Conservation (phyloP, 1,140 invertebrate genomes). For the Drosophila pseudoananassae region DNA sequence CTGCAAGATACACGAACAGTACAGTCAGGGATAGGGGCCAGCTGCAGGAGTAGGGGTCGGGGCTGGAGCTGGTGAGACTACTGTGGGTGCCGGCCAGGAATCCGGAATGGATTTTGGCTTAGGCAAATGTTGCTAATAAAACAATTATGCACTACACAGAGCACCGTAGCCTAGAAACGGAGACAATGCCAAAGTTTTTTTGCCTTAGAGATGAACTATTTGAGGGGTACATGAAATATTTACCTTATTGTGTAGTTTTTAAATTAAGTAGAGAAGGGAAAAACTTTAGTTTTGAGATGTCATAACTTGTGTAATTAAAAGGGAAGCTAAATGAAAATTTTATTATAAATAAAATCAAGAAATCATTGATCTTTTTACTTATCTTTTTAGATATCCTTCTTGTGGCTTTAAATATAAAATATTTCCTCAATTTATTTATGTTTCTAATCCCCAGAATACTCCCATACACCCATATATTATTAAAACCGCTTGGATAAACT, state of each 20-base stretch:
- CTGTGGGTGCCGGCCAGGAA: constrained; percentile 41
- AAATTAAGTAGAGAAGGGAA: neutral
- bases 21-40: constrained; percentile 11
- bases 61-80: neutral
- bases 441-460: too few relatives aligned
- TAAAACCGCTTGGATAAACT: neutral
- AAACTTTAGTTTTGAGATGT: too few relatives aligned
- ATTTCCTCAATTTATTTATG: too few relatives aligned
- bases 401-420: too few relatives aligned
- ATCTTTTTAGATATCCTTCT: too few relatives aligned
- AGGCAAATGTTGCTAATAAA: constrained; percentile 77
- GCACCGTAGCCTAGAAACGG: constrained; percentile 28
- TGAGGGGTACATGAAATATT: neutral
- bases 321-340: too few relatives aligned
- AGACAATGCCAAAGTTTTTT: constrained; percentile 31
- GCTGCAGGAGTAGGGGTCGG: neutral
- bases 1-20: constrained; percentile 67
- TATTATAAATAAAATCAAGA: too few relatives aligned
- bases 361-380: too few relatives aligned
- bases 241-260: neutral
- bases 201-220: constrained; percentile 17
- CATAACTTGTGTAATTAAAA: too few relatives aligned
- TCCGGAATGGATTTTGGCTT: constrained; percentile 66
- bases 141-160: constrained; percentile 74
- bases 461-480: neutral